A percentile compares a stretch with the other conserved stretches of the same genome.
Evolutionary conservation across 2,888 invertebrate genomes (phyloP).

Genomic region (Synanthedon andrenaeformis): DNA sequence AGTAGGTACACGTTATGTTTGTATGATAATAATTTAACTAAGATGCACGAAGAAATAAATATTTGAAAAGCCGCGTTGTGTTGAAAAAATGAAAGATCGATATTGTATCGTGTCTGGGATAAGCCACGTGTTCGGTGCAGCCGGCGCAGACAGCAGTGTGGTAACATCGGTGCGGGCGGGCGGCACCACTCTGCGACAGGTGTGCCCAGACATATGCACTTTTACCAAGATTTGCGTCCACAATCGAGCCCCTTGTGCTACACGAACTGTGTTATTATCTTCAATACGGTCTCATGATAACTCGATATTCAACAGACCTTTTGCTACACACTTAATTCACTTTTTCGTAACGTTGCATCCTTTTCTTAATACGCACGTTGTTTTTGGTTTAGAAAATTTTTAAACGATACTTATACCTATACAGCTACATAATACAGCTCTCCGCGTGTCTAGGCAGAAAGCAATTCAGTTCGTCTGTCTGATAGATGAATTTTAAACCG

Average conservation of each 20-base stretch:
- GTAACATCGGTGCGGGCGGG: constrained; percentile 13
- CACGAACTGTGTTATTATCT: constrained; percentile 5
- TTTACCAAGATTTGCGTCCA: constrained; percentile 24
- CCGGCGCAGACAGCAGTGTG: constrained; percentile 15
- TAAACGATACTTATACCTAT: too few species aligned
- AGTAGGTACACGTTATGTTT: not conserved
- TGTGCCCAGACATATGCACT: constrained; percentile 22
- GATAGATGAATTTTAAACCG: too few species aligned
- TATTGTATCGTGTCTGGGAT: constrained; percentile 21
- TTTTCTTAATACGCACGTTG: too few species aligned
- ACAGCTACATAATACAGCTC: too few species aligned
- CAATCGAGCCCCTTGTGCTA: constrained; percentile 2
- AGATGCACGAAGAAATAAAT: not conserved
- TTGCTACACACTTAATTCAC: not conserved
- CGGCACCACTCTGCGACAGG: constrained; percentile 3
- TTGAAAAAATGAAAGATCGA: constrained; percentile 26
- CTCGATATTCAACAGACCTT: constrained; percentile 6
- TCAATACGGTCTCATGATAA: constrained; percentile 1
- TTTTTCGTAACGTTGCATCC: too few species aligned
- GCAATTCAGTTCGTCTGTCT: too few species aligned
- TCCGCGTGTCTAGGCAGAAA: too few species aligned
- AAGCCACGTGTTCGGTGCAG: constrained; percentile 34
- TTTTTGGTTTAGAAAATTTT: too few species aligned
- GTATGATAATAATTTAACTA: not conserved
- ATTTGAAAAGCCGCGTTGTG: not conserved